Evolutionary conservation across 2,113 vertebrate species (phyloP).

Genomic region (Arvicanthis niloticus): DNA sequence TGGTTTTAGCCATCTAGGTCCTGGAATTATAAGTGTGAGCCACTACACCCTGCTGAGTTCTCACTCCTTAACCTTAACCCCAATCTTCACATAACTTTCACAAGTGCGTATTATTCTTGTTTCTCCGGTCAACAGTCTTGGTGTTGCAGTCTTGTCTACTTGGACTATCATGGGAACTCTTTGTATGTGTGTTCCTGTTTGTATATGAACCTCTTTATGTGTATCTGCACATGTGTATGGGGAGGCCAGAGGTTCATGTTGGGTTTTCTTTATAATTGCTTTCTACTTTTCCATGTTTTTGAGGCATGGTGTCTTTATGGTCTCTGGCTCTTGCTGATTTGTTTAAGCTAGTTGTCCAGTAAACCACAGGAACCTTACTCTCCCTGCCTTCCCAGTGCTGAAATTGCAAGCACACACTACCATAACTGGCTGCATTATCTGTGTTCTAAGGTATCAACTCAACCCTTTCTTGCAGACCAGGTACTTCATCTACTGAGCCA

Average conservation of each 20-base stretch:
- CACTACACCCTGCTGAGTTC: background rate
- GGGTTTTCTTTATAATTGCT: background rate
- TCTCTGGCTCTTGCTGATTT: background rate
- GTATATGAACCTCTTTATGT: background rate
- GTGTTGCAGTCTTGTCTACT: background rate
- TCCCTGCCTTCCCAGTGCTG: background rate
- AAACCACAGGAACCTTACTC: background rate
- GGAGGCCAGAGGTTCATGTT: background rate
- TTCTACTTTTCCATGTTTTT: background rate
- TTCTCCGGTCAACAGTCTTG: background rate
- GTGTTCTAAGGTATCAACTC: background rate
- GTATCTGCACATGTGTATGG: background rate
- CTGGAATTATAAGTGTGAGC: background rate
- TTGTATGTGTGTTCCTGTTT: background rate
- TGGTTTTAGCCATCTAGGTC: background rate
- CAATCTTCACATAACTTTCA: background rate
- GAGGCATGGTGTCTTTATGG: background rate
- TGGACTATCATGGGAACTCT: background rate
- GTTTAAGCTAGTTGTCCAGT: background rate
- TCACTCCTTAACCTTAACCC: background rate
- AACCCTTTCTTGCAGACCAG: background rate
- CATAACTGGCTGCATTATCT: background rate
- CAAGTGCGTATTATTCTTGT: background rate
- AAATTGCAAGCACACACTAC: background rate
- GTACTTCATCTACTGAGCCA: background rate